phyloP scores from a whole-genome alignment of 2,113 vertebrate genomes.

The Gopherus evgoodei region DNA sequence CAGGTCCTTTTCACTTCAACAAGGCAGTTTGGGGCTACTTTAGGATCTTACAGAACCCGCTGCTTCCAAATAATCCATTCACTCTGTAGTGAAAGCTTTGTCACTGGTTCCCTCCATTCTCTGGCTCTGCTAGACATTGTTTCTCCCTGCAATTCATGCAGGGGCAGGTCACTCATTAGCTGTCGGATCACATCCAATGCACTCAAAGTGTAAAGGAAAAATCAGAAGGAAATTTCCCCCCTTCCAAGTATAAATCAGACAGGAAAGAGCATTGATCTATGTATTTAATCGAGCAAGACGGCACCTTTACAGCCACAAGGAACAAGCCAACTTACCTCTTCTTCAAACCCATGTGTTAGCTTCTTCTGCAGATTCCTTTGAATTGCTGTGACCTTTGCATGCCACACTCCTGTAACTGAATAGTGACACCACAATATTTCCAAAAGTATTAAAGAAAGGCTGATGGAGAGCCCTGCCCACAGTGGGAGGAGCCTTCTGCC shows the following conservation, averaged over 20 bases:
- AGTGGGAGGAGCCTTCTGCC: slow-evolving; percentile 63
- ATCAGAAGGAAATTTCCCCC: background rate
- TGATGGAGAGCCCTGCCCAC: slow-evolving; percentile 58
- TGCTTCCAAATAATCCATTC: background rate
- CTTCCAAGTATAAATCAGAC: background rate
- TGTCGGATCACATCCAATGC: background rate
- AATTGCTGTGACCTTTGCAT: background rate
- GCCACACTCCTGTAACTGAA: slow-evolving; percentile 37
- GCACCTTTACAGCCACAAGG: background rate
- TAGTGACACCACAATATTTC: slow-evolving; percentile 47
- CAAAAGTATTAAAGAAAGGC: slow-evolving; percentile 23
- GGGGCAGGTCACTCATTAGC: accelerated
- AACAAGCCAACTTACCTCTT: slow-evolving; percentile 32
- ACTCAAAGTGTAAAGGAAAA: background rate
- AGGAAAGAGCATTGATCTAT: background rate
- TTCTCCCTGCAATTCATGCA: accelerated
- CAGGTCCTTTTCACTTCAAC: background rate
- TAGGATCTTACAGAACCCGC: background rate
- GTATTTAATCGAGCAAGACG: background rate
- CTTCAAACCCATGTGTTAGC: background rate
- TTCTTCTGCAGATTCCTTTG: background rate
- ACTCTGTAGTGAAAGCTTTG: background rate
- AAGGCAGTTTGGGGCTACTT: too few relatives aligned
- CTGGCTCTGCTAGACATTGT: accelerated
- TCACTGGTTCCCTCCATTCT: background rate